phyloP scores from a whole-genome alignment of 2,888 invertebrate species.

The Orthonychiurus folsomi region DNA sequence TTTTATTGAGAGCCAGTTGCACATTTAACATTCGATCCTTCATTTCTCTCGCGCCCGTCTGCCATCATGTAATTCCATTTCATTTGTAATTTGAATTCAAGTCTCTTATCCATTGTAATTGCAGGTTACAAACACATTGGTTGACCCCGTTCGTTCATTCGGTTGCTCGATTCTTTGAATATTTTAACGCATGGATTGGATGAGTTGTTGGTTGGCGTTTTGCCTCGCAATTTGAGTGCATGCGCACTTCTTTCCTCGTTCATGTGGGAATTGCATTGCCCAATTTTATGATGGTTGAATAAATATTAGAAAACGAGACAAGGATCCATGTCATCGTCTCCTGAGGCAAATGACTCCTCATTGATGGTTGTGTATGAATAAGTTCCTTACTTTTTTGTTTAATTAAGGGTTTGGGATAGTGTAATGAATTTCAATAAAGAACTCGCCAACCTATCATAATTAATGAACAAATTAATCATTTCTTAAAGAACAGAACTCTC shows the following conservation, averaged over 20 bases:
- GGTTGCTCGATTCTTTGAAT: neutral
- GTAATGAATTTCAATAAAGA: neutral
- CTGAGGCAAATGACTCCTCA: neutral
- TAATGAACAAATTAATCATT: neutral
- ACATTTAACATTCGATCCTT: neutral
- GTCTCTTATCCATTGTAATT: neutral
- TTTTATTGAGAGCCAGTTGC: neutral
- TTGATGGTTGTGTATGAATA: too few relatives aligned
- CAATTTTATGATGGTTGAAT: neutral
- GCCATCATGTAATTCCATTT: neutral
- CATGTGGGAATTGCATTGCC: neutral
- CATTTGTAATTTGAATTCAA: neutral
- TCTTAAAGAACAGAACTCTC: neutral
- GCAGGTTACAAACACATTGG: neutral
- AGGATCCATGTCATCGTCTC: neutral
- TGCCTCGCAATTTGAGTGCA: too few relatives aligned
- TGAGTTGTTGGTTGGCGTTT: neutral
- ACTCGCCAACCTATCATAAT: neutral
- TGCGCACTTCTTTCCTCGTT: too few relatives aligned
- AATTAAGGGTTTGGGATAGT: neutral
- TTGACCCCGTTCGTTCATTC: neutral
- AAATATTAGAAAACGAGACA: neutral
- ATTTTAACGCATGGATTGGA: neutral
- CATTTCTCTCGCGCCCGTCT: neutral
- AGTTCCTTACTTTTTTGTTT: too few relatives aligned